A percentile compares a stretch with the other conserved stretches of the same genome.
These are phyloP conservation scores for Cantharis flavilabris DNA, from an alignment of 2,888 invertebrate species.

Conservation along the genomic window DNA sequence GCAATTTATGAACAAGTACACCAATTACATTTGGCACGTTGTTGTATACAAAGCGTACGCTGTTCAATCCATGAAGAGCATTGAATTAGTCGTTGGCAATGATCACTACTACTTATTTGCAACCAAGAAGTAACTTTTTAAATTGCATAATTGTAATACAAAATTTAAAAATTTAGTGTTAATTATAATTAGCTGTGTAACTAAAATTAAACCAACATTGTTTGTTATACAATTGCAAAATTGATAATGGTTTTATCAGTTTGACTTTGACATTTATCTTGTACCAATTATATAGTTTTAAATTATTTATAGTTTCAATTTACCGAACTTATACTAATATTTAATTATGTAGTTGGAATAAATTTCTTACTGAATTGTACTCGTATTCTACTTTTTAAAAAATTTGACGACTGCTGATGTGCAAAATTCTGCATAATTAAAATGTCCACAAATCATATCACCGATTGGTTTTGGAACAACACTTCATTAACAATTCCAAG, in stretches of 20 bases:
- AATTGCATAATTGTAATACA: background rate
- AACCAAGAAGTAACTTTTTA: background rate
- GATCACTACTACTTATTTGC: background rate
- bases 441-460: too few relatives aligned
- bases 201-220: background rate
- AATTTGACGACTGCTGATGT: too few relatives aligned
- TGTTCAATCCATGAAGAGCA: slow-evolving; percentile 1
- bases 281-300: background rate
- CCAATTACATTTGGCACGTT: slow-evolving; percentile 11
- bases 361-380: background rate
- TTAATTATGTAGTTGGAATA: background rate
- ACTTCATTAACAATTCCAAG: too few relatives aligned
- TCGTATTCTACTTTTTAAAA: too few relatives aligned
- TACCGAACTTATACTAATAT: background rate
- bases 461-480: too few relatives aligned
- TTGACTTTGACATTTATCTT: background rate
- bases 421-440: too few relatives aligned
- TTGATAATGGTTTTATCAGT: background rate
- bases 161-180: background rate
- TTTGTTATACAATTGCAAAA: background rate
- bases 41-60: slow-evolving; percentile 10
- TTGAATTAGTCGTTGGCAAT: background rate
- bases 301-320: too few relatives aligned
- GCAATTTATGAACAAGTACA: slow-evolving; percentile 8
- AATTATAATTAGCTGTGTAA: background rate